Evolutionary conservation across 2,888 invertebrate genomes (phyloP), one percentile per base, ranked within the genome.

Genomic region (Pterobdella sp.): DNA sequence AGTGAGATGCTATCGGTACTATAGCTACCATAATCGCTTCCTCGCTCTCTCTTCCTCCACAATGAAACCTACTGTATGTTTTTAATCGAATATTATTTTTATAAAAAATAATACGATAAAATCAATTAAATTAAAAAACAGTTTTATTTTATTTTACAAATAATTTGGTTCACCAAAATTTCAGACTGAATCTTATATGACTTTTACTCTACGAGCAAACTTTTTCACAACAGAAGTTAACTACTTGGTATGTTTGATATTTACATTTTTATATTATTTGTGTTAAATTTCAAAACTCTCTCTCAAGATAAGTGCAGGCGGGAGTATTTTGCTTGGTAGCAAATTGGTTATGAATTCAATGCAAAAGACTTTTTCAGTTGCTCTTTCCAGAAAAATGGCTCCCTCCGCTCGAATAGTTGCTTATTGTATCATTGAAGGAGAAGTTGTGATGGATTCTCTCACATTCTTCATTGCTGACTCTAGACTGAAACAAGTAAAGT

Each of bases 381-480:
- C 86, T 0, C 79, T 86, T 3, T 84, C 85, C n/a, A 78, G 84
- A 3, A 84, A 86, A 75, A 87, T 87, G 87, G 91, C 94, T 14
- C 94, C 94, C 0, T 90, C 90, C 32, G 89, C 93, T 7, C 93
- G 93, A 0, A 88, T 92, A 42, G 88, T 94, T 26, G 91, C 91
- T 70, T 95, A 93, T 88, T 88, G 90, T 81, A 88, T 92, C 0
- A 75, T 77, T 4, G 80, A 81, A 64, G 93, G 91, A 0, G 90
- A 90, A 79, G 89, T 94, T 63, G 88, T 93, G 0, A 92, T 91
- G 0, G 95, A 95, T 85, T 91, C 92, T 74, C 86, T 95, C 75
- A 93, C 93, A 0, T 93, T 94, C 86, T 92, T 93, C 0, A 94
- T 94, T 34, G 92, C 94, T 84, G 94, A 93, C 74, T 91, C 94